phyloP scores from a whole-genome alignment of 2,113 vertebrate species.

The Clarias gariepinus region DNA sequence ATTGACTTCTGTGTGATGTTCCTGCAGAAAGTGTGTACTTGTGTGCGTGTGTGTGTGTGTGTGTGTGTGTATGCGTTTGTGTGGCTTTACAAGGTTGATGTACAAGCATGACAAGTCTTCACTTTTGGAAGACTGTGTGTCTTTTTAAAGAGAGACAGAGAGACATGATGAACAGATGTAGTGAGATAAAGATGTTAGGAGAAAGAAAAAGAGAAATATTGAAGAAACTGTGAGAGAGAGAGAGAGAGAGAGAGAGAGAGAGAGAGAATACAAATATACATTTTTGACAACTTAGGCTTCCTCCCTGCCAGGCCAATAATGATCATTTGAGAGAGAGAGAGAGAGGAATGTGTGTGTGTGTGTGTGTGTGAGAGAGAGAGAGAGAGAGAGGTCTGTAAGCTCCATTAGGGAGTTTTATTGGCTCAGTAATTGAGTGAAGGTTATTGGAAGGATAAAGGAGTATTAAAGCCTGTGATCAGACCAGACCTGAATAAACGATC shows the following conservation, averaged over 20 bases:
- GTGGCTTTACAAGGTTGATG: not conserved
- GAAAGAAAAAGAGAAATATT: not conserved
- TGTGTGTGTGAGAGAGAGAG: conserved; percentile 8
- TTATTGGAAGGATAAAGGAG: conserved; percentile 57
- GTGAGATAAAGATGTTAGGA: not conserved
- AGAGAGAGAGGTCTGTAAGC: conserved; percentile 34
- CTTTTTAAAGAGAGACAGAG: conserved; percentile 4
- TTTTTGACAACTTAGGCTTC: not conserved
- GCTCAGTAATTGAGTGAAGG: conserved; percentile 54
- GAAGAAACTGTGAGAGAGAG: conserved; percentile 25
- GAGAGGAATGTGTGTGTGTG: not conserved
- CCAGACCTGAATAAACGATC: conserved; percentile 33
- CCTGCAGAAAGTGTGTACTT: not conserved
- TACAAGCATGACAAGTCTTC: not conserved
- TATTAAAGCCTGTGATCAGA: conserved; percentile 35
- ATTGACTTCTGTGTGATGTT: not conserved
- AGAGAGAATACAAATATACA: conserved; percentile 4
- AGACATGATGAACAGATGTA: not conserved
- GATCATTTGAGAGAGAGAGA: not conserved
- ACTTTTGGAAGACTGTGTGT: not conserved
- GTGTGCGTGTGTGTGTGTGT: not conserved
- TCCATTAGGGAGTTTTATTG: conserved; percentile 51
- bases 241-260: conserved; percentile 31
- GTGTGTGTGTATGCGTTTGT: not conserved
- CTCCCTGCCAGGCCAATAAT: not conserved